Evolutionary conservation across 2,797 vertebrate species (phyloP).

Genomic region (Leontopithecus rosalia): DNA sequence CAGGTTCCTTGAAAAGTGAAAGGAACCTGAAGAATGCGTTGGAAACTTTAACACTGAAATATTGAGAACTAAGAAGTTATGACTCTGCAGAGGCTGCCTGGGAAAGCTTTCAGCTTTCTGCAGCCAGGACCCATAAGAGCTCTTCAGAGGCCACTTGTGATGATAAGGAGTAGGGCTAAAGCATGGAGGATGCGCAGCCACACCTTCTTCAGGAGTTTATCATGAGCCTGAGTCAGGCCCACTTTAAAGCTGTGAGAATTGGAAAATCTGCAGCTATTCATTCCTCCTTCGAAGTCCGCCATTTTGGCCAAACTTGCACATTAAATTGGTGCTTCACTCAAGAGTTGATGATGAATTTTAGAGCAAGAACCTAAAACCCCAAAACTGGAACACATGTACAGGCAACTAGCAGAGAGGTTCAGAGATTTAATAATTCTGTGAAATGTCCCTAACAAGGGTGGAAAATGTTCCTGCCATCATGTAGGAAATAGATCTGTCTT

Average conservation of each 20-base stretch:
- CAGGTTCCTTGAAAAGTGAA: slow-evolving; percentile 27
- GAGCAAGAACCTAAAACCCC: neutral
- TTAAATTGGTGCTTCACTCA: slow-evolving; percentile 1
- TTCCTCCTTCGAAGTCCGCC: neutral
- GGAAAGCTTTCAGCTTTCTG: slow-evolving; percentile 65
- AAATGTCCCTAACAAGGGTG: neutral
- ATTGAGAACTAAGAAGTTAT: slow-evolving; percentile 63
- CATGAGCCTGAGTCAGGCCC: slow-evolving; percentile 53
- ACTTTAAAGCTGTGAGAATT: slow-evolving; percentile 55
- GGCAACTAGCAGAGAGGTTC: neutral
- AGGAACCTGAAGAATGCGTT: slow-evolving; percentile 49
- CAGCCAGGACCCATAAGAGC: slow-evolving; percentile 68
- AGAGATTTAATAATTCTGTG: neutral
- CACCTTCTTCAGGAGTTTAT: slow-evolving; percentile 66
- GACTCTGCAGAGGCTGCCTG: slow-evolving; percentile 62
- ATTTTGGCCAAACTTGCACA: neutral
- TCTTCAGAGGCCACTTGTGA: slow-evolving; percentile 73
- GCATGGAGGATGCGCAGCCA: neutral
- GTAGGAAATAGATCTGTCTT: neutral
- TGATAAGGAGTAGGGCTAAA: slow-evolving; percentile 72
- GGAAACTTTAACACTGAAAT: slow-evolving; percentile 70
- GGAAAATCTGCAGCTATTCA: slow-evolving; percentile 32
- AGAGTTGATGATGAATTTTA: neutral
- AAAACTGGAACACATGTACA: neutral
- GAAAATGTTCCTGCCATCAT: neutral